Percentiles rank a stretch among this genome's conserved stretches.
Conservation (phyloP, 1,140 invertebrate genomes). For the Tetragnatha versicolor region DNA sequence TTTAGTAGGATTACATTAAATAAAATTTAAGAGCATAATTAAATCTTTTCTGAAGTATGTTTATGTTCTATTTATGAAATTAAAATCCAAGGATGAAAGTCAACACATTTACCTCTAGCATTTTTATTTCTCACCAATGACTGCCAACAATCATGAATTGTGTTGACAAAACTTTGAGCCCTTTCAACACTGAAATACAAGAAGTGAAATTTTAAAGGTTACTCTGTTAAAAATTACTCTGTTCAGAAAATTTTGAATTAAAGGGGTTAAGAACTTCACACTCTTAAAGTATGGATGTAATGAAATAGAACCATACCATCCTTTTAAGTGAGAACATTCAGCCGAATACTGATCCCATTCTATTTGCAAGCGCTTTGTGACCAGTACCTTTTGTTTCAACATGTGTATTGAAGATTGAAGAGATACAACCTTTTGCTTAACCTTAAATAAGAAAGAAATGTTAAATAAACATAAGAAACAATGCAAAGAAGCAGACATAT, state of each 20-base stretch:
- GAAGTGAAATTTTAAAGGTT: no score
- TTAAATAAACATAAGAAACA: background rate
- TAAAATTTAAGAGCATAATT: no score
- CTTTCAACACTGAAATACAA: conserved; percentile 72
- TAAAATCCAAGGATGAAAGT: no score
- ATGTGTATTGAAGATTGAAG: conserved; percentile 27
- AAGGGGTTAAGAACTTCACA: background rate
- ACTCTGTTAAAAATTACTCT: no score
- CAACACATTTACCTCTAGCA: conserved; percentile 64
- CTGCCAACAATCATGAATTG: conserved; percentile 89
- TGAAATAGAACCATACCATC: conserved; percentile 30
- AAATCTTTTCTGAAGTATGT: no score
- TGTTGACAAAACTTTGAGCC: conserved; percentile 76
- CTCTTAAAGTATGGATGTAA: background rate
- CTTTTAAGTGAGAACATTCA: conserved; percentile 26
- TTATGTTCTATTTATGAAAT: no score
- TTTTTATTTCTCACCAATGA: conserved; percentile 86
- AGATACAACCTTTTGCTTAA: conserved; percentile 33
- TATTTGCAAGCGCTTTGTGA: conserved; percentile 23
- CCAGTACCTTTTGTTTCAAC: conserved; percentile 28
- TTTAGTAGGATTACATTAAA: no score
- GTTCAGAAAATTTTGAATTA: no score
- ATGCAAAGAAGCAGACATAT: background rate
- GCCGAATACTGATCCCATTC: conserved; percentile 30
- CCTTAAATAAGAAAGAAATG: conserved; percentile 1